Conservation (phyloP, 2,113 vertebrate genomes). For the Monopterus albus region DNA sequence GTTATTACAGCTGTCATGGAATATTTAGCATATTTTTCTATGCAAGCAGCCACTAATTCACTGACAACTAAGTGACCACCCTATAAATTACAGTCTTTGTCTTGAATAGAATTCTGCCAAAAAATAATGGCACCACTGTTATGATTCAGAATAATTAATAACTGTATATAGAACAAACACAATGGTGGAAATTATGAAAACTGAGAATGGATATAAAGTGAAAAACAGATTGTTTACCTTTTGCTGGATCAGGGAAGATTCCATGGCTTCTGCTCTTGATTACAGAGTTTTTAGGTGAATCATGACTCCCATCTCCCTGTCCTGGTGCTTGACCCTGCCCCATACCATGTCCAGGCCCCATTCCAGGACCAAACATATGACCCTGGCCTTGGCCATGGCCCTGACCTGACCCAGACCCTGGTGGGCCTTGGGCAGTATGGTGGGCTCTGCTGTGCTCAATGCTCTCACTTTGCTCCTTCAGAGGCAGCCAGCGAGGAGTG, state of each 20-base stretch:
- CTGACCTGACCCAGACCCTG: constrained; percentile 73
- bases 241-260: constrained; percentile 96
- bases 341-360: constrained; percentile 52
- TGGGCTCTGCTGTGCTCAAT: constrained; percentile 90
- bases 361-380: constrained; percentile 59
- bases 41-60: constrained; percentile 29
- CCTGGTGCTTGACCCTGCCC: constrained; percentile 52
- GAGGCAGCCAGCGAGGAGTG: constrained; percentile 91
- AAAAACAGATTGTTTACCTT: constrained; percentile 83
- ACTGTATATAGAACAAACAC: neutral
- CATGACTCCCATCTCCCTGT: constrained; percentile 84
- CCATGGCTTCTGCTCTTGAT: constrained; percentile 99
- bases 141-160: constrained; percentile 1
- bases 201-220: neutral
- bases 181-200: neutral
- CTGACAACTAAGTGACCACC: constrained; percentile 39
- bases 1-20: constrained; percentile 39
- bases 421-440: constrained; percentile 82
- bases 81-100: constrained; percentile 2
- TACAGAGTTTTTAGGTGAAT: constrained; percentile 93
- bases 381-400: constrained; percentile 52
- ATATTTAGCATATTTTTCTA: constrained; percentile 26
- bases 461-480: constrained; percentile 96
- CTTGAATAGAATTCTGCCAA: neutral
- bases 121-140: neutral